Percentiles rank a stretch among this genome's conserved stretches.
These are phyloP conservation scores for Ennomos fuscantarius DNA, from an alignment of 2,888 invertebrate genomes.

Conservation along the genomic window DNA sequence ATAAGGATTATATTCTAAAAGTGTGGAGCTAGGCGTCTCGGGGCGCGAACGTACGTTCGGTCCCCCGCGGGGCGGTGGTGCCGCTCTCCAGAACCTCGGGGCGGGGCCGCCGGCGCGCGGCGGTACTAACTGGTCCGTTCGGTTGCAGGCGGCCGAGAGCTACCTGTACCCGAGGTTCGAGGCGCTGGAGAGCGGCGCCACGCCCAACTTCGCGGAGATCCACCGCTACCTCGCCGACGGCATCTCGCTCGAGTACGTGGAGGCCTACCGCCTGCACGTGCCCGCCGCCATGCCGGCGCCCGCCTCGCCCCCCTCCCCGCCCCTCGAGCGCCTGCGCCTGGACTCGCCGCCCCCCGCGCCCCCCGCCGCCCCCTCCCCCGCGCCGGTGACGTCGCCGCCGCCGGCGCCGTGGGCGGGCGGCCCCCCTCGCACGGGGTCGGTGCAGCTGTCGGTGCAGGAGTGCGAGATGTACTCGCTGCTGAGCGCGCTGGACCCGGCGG, in stretches of 20 bases:
- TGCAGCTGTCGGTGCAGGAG: conserved; percentile 55
- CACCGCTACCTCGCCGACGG: conserved; percentile 70
- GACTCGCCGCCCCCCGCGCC: not conserved
- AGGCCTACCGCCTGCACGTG: conserved; percentile 72
- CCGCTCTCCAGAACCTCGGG: conserved; percentile 7
- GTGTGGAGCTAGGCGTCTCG: no score
- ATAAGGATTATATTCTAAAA: no score
- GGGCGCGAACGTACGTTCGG: not conserved
- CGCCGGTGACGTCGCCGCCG: not conserved
- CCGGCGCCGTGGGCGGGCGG: not conserved
- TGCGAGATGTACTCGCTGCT: conserved; percentile 57
- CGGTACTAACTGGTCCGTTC: conserved; percentile 35
- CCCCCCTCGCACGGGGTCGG: conserved; percentile 17
- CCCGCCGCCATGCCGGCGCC: conserved; percentile 47
- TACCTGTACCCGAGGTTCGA: conserved; percentile 82
- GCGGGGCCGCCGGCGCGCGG: conserved; percentile 6
- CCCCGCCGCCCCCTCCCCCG: not conserved
- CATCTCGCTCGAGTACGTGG: conserved; percentile 72
- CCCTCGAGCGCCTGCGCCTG: no score
- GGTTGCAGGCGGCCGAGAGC: conserved; percentile 68
- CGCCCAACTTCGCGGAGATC: conserved; percentile 74
- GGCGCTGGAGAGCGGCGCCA: conserved; percentile 79
- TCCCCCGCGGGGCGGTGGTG: conserved; percentile 3
- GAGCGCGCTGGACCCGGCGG: conserved; percentile 50
- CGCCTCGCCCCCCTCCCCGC: conserved; percentile 14